phyloP scores from a whole-genome alignment of 2,888 invertebrate genomes.

The Apocheima hispidaria region DNA sequence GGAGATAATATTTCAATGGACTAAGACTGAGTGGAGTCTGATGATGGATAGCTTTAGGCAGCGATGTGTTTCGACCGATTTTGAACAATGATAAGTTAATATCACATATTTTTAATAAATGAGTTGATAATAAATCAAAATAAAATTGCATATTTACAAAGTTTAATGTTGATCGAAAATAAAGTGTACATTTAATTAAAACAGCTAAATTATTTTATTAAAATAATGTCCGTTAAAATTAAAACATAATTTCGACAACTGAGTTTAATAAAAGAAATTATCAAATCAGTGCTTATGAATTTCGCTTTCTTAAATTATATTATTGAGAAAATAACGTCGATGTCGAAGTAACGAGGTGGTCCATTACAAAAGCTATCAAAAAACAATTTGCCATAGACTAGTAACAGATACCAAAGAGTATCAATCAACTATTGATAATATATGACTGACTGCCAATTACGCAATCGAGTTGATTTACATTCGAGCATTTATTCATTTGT shows the following conservation, averaged over 20 bases:
- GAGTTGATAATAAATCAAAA: not conserved
- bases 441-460: conserved; percentile 27
- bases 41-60: conserved; percentile 39
- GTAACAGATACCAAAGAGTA: conserved; percentile 7
- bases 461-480: conserved; percentile 40
- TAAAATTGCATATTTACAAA: not conserved
- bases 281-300: not conserved
- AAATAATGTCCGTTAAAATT: no score
- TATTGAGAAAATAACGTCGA: not conserved
- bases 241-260: no score
- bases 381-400: conserved; percentile 20
- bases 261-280: not conserved
- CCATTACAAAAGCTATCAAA: conserved; percentile 17
- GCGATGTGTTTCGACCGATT: conserved; percentile 13
- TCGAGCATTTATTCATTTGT: conserved; percentile 17
- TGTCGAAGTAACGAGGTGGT: conserved; percentile 9
- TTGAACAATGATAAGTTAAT: not conserved
- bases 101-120: not conserved
- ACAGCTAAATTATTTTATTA: no score
- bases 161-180: not conserved
- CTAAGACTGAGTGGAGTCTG: conserved; percentile 25
- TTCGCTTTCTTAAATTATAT: not conserved
- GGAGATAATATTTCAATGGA: conserved; percentile 44
- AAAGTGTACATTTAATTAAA: no score
- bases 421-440: conserved; percentile 28